phyloP scores from a whole-genome alignment of 2,797 vertebrate species.

The Cossypha polioptera region DNA sequence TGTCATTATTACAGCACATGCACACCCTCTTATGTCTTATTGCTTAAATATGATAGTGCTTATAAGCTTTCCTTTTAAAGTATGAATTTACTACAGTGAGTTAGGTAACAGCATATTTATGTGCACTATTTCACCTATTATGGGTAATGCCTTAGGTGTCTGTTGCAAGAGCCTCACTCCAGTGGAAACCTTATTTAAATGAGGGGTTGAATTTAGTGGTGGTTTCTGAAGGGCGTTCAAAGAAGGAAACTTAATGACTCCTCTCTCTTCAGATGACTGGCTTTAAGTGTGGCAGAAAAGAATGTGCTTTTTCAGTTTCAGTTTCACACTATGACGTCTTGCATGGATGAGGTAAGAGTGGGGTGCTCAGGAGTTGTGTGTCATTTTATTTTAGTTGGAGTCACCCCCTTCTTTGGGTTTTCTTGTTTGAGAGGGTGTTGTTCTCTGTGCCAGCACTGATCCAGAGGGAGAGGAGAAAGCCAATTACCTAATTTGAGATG shows the following conservation, averaged over 20 bases:
- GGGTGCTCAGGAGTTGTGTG: neutral
- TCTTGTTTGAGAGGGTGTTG: neutral
- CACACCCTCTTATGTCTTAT: constrained; percentile 70
- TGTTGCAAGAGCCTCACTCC: neutral
- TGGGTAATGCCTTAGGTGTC: neutral
- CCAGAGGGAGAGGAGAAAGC: neutral
- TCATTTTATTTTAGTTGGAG: neutral
- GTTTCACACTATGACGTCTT: neutral
- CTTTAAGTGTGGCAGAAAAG: neutral
- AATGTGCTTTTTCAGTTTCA: neutral
- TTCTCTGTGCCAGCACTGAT: neutral
- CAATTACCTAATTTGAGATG: neutral
- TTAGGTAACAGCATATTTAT: constrained; percentile 27
- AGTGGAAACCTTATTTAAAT: neutral
- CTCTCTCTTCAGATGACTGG: neutral
- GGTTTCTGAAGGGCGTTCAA: neutral
- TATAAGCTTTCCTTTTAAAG: constrained; percentile 57
- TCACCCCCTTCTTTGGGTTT: neutral
- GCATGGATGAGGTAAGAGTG: neutral
- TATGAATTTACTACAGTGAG: neutral
- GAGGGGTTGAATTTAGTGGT: neutral
- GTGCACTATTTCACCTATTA: constrained; percentile 39
- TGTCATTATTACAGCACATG: constrained; percentile 74
- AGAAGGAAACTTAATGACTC: neutral
- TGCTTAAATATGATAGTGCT: constrained; percentile 54